Base-by-base conservation (phyloP, 2,888 invertebrate species). In the Protophormia terraenovae region DNA sequence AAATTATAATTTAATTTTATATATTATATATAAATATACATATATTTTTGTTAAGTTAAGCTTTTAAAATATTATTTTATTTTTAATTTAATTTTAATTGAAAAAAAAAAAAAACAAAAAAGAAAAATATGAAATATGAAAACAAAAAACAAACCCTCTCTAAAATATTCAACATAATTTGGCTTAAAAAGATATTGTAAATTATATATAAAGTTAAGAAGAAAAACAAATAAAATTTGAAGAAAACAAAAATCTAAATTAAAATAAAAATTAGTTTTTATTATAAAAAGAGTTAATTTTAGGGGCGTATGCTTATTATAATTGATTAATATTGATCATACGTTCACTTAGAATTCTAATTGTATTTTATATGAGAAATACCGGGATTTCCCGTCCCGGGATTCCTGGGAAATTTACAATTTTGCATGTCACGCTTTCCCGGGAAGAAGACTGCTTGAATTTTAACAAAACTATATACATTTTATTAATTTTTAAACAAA, bases 1-100 rank as follows among this genome's bases (percentile, higher is more conserved):
- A 85, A 85, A 85, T 85, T 85, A 85, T 85, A 85, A 79, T 66
- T 85, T 85, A 85, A 79, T 85, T 82, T 66, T 82, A 80, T 80
- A 71, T 62, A 19, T 14, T 69, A 45, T 76, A 19, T n/a, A n/a
- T 89, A 58, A 50, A 50, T 60, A 62, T 35, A 41, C 35, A 38
- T 47, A 47, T 38, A 24, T 45, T 69, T 73, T 71, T 89, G 87
- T 90, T 89, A 89, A 75, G 84, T 76, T 82, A 86, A 89, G 87
- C 72, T 90, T 85, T 83, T 82, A 85, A 81, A 85, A 86, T 69
- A 83, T 75, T 83, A 81, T 81, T 87, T 78, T 85, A 81, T 75
- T 81, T 89, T 86, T 88, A 87, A 80, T 84, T 84, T 84, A 84
- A 83, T 78, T 87, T 87, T 86, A 87, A 71, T 55, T 22, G n/a